These are phyloP conservation scores for Helostoma temminkii DNA, from an alignment of 2,797 vertebrate genomes.

Conservation along the genomic window DNA sequence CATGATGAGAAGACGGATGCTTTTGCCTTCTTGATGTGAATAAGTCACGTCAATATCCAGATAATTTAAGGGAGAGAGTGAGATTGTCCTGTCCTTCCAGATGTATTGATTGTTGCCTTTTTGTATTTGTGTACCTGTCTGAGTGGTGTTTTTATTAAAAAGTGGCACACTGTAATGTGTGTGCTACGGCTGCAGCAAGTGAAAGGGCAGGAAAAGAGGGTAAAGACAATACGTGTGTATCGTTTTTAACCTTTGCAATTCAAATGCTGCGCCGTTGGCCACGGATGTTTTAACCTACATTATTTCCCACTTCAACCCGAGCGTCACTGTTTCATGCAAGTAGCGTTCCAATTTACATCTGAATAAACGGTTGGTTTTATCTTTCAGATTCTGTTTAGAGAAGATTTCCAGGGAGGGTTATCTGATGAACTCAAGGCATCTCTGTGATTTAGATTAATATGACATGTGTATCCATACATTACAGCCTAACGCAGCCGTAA, in stretches of 20 bases:
- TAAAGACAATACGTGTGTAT: conserved; percentile 12
- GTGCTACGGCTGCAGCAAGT: neutral
- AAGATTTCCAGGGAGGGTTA: neutral
- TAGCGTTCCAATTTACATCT: conserved; percentile 11
- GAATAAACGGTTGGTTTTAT: neutral
- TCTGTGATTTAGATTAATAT: conserved; percentile 12
- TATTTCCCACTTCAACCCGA: neutral
- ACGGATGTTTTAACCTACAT: neutral
- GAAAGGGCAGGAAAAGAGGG: neutral
- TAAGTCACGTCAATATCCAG: conserved; percentile 52
- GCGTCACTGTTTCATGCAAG: neutral
- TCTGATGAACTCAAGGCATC: conserved; percentile 9
- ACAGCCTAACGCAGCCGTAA: conserved; percentile 45
- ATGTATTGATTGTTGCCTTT: conserved; percentile 65
- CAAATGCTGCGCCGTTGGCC: conserved; percentile 26
- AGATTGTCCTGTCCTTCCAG: conserved; percentile 57
- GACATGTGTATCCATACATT: conserved; percentile 47
- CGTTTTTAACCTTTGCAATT: conserved; percentile 43
- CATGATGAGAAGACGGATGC: conserved; percentile 15
- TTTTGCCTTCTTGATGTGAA: conserved; percentile 39
- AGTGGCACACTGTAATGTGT: neutral
- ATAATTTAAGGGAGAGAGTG: conserved; percentile 52
- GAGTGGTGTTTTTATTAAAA: conserved; percentile 36
- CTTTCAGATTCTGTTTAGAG: neutral
- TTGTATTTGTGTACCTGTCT: conserved; percentile 55